Evolutionary conservation across 1,140 invertebrate genomes (phyloP), one percentile per base, ranked within the genome.

Genomic region (Macrobrachium nipponense): DNA sequence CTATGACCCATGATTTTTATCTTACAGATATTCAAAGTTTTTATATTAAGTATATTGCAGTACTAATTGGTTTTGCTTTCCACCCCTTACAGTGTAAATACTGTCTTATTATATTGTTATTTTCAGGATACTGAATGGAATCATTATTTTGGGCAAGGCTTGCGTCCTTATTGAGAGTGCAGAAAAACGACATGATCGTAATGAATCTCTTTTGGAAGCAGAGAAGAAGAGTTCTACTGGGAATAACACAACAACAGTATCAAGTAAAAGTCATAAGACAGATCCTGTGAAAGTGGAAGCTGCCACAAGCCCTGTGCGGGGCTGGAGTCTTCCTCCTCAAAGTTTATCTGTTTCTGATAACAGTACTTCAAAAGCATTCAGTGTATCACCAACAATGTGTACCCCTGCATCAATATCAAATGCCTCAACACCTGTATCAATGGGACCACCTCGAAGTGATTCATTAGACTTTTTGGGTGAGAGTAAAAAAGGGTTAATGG

Each of bases 91-190:
- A 51, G 58, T 79, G 8, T 51, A 10, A 61, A 27, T 10, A 14
- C 62, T n/a, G 0, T 27, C 59, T 58, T 79, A 59, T 23, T n/a
- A 51, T 72, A 11, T 44, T 64, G 17, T 36, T 68, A 5, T 86
- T 43, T 80, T 61, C 77, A 94, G 98, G 89, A 93, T 99, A 18
- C 92, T 98, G 10, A 96, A 95, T 87, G 98, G 96, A 86, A 94
- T 99, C 20, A 93, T 97, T 18, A 95, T 99, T 18, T 92, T 99
- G 64, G 97, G 97, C 0, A 95, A 95, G 89, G 97, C 97, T 0
- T 97, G 96, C 90, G 94, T 96, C 89, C 91, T 97, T 43, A 97
- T 98, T 89, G 92, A 88, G 44, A 75, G 51, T 15, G 79, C 60
- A 73, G 88, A 72, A 51, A 86, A 80, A 18, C 68, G 84, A 36